Evolutionary conservation across 1,140 invertebrate genomes (phyloP), one percentile per base, ranked within the genome.

Genomic region (Anastatus disparis): DNA sequence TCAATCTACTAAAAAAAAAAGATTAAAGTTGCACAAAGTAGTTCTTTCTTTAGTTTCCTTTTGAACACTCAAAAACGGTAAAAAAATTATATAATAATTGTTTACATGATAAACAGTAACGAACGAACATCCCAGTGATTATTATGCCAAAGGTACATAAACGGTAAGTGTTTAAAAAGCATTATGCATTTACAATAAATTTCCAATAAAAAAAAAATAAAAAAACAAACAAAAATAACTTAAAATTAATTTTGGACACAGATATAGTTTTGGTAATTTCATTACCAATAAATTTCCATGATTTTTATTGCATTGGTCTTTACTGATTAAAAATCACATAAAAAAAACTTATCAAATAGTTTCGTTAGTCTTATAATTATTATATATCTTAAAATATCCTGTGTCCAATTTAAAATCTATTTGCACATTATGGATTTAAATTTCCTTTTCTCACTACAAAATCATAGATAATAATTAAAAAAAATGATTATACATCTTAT

Each of bases 361-460:
- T 17, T 13, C 24, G 17, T 48, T 48, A 22, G 68, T 67, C 46
- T 62, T 69, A 66, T 63, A 70, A 58, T n/a, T n/a, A n/a, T n/a
- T 72, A 72, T 70, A 75, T 62, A 64, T 70, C 66, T n/a, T 67
- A 71, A 75, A 76, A 24, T 63, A 53, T n/a, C 50, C 50, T 59
- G 56, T 62, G 64, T 44, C 50, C 40, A 46, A 44, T 63, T 62
- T 62, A 59, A 59, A 55, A 61, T 59, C 42, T 64, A 44, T 64
- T 59, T 72, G 27, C 35, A 68, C 35, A 59, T 64, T 42, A 22
- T 72, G 22, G 35, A 73, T 58, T 61, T 56, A 69, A 17, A 63
- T 42, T 64, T 68, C 3, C 40, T 15, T 68, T 67, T 66, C 50
- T 78, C 62, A 74, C 66, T 71, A 78, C 52, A 76, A 78, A 74